Evolutionary conservation across 2,888 invertebrate species (phyloP).

Genomic region (Caradrina clavipalpis): DNA sequence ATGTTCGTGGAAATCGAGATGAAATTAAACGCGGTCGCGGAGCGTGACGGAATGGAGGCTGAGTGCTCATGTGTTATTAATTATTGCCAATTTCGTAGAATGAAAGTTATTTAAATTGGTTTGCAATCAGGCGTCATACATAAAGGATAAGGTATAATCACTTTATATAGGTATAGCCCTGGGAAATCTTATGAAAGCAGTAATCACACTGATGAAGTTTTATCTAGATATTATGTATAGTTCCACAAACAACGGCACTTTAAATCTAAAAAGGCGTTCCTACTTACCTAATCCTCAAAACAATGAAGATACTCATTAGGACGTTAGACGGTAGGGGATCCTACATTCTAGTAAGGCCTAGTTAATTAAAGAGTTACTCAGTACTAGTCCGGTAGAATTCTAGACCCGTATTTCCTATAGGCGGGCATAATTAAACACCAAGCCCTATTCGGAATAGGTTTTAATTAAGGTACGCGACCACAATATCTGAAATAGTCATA

Average conservation of each 20-base stretch:
- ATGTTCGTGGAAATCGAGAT: conserved; percentile 40
- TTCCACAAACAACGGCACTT: background rate
- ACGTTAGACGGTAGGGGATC: conserved; percentile 14
- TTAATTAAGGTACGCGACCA: conserved; percentile 41
- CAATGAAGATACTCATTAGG: conserved; percentile 25
- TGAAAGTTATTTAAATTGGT: conserved; percentile 19
- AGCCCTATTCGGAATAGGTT: conserved; percentile 35
- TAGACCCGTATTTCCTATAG: conserved; percentile 30
- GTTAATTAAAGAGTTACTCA: conserved; percentile 44
- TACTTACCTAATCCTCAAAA: conserved; percentile 12
- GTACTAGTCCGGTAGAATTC: conserved; percentile 15
- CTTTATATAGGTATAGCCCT: background rate
- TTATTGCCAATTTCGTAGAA: conserved; percentile 24
- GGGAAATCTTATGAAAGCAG: background rate
- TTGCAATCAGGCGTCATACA: background rate
- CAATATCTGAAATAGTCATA: conserved; percentile 11
- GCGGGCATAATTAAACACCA: conserved; percentile 37
- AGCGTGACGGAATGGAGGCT: conserved; percentile 21
- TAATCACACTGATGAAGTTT: background rate
- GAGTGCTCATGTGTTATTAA: conserved; percentile 39
- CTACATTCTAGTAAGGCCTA: conserved; percentile 23
- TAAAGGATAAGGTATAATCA: background rate
- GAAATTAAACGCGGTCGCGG: conserved; percentile 51
- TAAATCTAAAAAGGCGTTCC: conserved; percentile 11
- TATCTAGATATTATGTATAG: background rate